Percentiles rank a stretch among this genome's conserved stretches.
Conservation (phyloP, 2,113 vertebrate species). For the Orycteropus afer region DNA sequence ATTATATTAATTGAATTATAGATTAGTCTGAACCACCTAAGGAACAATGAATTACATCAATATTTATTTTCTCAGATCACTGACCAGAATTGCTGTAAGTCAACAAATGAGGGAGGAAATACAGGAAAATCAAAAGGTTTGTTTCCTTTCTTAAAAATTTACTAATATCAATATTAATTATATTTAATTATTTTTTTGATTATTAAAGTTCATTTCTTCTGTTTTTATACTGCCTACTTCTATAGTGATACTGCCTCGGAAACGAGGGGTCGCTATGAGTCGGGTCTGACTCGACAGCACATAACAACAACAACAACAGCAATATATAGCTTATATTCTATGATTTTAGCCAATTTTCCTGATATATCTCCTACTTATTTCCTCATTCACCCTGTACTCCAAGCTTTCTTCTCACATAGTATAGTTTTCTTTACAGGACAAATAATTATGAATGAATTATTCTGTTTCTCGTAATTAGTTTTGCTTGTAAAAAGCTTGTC, state of each 20-base stretch:
- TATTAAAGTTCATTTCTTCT: neutral
- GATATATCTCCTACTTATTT: neutral
- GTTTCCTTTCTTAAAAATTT: constrained; percentile 62
- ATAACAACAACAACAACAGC: too few species aligned
- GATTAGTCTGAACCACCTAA: neutral
- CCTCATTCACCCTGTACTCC: neutral
- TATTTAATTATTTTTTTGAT: constrained; percentile 21
- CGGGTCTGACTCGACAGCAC: too few species aligned
- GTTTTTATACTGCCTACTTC: neutral
- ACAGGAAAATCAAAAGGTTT: constrained; percentile 97
- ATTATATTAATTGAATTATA: neutral
- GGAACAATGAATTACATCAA: neutral
- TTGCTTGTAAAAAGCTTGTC: constrained; percentile 8
- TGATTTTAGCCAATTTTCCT: neutral
- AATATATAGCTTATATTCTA: neutral
- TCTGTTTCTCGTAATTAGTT: constrained; percentile 36
- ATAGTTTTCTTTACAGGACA: neutral
- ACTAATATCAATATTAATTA: neutral
- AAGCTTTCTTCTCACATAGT: neutral
- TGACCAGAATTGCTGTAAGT: constrained; percentile 93
- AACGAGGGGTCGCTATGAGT: too few species aligned
- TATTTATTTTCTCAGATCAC: constrained; percentile 91
- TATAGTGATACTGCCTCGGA: too few species aligned
- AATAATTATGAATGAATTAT: neutral
- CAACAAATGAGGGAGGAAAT: constrained; percentile 95